phyloP scores from a whole-genome alignment of 2,888 invertebrate species.

The Agrypnus murinus region DNA sequence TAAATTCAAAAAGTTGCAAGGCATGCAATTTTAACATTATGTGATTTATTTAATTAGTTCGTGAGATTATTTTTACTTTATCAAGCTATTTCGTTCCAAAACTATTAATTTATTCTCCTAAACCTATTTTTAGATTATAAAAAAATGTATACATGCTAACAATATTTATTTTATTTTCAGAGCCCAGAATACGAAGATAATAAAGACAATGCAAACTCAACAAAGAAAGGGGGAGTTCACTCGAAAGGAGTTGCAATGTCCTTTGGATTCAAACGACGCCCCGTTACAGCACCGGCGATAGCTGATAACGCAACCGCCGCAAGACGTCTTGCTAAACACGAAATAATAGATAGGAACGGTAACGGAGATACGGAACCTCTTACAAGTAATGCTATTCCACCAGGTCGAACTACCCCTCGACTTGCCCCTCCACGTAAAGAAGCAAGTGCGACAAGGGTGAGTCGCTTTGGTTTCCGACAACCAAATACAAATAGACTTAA shows the following conservation, averaged over 20 bases:
- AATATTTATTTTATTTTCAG: slow-evolving; percentile 66
- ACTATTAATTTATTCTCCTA: too few species aligned
- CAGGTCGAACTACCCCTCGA: slow-evolving; percentile 79
- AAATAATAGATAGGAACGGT: slow-evolving; percentile 68
- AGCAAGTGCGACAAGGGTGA: slow-evolving; percentile 76
- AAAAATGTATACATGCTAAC: too few species aligned
- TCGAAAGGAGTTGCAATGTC: slow-evolving; percentile 87
- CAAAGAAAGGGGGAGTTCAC: slow-evolving; percentile 67
- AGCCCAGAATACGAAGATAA: slow-evolving; percentile 78
- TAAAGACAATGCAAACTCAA: slow-evolving; percentile 69
- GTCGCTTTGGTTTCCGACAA: slow-evolving; percentile 87
- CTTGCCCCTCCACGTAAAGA: slow-evolving; percentile 81
- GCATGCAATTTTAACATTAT: slow-evolving; percentile 5
- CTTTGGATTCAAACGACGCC: slow-evolving; percentile 86
- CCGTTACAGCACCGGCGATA: slow-evolving; percentile 69
- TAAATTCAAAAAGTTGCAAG: not conserved
- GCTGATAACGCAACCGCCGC: slow-evolving; percentile 64
- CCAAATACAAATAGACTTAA: slow-evolving; percentile 78
- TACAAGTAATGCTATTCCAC: slow-evolving; percentile 68
- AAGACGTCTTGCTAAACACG: slow-evolving; percentile 71
- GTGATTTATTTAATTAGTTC: too few species aligned
- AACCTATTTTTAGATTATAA: too few species aligned
- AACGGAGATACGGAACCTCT: slow-evolving; percentile 63
- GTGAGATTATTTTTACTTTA: too few species aligned
- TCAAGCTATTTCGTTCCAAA: too few species aligned